These are phyloP conservation scores for Cephalopachus bancanus DNA, from an alignment of 2,797 vertebrate genomes.

Conservation along the genomic window DNA sequence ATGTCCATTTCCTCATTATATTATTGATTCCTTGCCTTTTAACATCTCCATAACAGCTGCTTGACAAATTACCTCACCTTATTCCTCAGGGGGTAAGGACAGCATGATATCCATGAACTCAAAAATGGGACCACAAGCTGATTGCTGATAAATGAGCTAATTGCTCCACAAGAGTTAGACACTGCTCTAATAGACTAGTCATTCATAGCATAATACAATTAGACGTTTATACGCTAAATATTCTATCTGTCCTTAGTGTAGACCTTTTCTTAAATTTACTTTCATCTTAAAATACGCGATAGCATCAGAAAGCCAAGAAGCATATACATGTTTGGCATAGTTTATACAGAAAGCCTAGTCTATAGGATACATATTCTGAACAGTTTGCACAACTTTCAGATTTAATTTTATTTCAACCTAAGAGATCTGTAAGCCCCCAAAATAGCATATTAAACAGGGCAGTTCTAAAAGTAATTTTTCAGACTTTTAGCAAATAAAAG, in stretches of 20 bases:
- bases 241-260: conserved; percentile 45
- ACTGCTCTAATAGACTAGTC: conserved; percentile 28
- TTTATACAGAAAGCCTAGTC: conserved; percentile 36
- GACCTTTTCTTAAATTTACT: conserved; percentile 2
- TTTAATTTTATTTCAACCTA: conserved; percentile 26
- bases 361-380: conserved; percentile 46
- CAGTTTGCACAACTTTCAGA: conserved; percentile 55
- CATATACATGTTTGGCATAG: background rate
- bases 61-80: conserved; percentile 82
- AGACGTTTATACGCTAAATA: conserved; percentile 60
- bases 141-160: conserved; percentile 71
- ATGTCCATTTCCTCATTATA: conserved; percentile 77
- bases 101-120: conserved; percentile 68
- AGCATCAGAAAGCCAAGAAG: conserved; percentile 43
- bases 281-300: conserved; percentile 52
- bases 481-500: conserved; percentile 60
- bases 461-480: conserved; percentile 6
- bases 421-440: background rate
- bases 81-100: conserved; percentile 69
- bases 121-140: conserved; percentile 76
- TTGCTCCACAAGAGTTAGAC: conserved; percentile 67
- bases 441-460: background rate
- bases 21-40: conserved; percentile 83
- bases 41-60: conserved; percentile 82
- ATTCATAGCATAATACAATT: conserved; percentile 50